These are phyloP conservation scores for Tholera decimalis DNA, from an alignment of 2,888 invertebrate genomes.

Conservation along the genomic window DNA sequence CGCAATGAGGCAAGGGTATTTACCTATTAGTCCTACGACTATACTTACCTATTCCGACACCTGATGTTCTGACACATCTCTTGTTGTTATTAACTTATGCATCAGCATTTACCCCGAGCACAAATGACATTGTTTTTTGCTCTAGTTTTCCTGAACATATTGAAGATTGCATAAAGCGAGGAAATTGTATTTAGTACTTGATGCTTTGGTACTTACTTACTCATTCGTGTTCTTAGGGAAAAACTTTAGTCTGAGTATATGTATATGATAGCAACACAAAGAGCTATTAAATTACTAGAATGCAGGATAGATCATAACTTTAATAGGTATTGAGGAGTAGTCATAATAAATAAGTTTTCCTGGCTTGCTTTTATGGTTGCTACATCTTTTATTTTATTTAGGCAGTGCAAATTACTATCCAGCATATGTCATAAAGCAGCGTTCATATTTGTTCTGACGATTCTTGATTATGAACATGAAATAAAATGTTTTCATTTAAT, in stretches of 20 bases:
- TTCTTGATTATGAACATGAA: background rate
- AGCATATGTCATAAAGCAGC: background rate
- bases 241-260: conserved; percentile 37
- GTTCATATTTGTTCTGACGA: background rate
- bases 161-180: conserved; percentile 32
- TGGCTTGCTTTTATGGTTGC: background rate
- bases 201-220: conserved; percentile 24
- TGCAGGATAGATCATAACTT: background rate
- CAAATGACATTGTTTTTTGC: conserved; percentile 15
- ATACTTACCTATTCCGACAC: conserved; percentile 1
- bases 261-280: conserved; percentile 17
- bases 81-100: conserved; percentile 10
- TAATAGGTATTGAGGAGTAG: background rate
- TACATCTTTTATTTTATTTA: too few relatives aligned
- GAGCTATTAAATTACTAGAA: conserved; percentile 32
- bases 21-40: conserved; percentile 14
- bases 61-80: conserved; percentile 48
- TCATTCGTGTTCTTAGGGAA: conserved; percentile 48
- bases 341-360: conserved; percentile 9
- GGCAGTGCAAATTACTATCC: background rate
- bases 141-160: conserved; percentile 49
- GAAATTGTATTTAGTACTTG: conserved; percentile 39
- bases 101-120: conserved; percentile 28
- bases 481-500: too few relatives aligned
- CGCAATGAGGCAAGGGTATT: conserved; percentile 33